Evolutionary conservation across 2,113 vertebrate species (phyloP).

Genomic region (Lasiurus borealis): DNA sequence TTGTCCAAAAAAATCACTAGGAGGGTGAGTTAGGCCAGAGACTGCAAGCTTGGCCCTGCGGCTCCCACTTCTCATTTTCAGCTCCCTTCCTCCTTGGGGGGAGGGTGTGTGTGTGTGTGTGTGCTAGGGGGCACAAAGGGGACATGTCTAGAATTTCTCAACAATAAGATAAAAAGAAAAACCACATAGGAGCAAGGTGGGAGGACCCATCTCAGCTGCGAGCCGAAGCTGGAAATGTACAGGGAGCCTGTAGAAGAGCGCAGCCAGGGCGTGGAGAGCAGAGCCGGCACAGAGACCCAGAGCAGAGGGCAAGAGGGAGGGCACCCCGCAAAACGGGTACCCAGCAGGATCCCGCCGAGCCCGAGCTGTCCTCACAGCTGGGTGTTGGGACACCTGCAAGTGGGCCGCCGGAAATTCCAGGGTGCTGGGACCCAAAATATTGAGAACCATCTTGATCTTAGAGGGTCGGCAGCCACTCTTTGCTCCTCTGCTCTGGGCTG

Average conservation of each 20-base stretch:
- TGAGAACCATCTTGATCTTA: neutral
- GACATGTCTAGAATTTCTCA: no score
- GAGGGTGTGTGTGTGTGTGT: no score
- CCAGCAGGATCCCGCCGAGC: neutral
- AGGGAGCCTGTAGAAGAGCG: neutral
- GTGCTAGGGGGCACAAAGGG: no score
- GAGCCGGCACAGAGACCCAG: neutral
- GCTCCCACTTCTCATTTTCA: neutral
- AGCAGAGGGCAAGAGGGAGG: neutral
- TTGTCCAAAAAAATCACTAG: neutral
- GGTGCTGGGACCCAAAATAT: neutral
- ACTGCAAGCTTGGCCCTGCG: no score
- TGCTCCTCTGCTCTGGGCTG: neutral
- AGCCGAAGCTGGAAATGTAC: neutral
- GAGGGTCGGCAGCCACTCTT: no score
- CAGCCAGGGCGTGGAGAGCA: neutral
- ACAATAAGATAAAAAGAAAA: neutral
- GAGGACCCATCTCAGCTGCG: neutral
- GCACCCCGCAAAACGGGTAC: accelerated
- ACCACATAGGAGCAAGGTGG: neutral
- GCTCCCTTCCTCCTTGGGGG: neutral
- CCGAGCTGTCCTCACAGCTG: neutral
- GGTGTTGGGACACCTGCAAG: neutral
- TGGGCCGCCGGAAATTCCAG: neutral
- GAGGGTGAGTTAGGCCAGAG: no score